Conservation (phyloP, 92 coral and sea anemone genomes). For the Epizoanthus ramosus region DNA sequence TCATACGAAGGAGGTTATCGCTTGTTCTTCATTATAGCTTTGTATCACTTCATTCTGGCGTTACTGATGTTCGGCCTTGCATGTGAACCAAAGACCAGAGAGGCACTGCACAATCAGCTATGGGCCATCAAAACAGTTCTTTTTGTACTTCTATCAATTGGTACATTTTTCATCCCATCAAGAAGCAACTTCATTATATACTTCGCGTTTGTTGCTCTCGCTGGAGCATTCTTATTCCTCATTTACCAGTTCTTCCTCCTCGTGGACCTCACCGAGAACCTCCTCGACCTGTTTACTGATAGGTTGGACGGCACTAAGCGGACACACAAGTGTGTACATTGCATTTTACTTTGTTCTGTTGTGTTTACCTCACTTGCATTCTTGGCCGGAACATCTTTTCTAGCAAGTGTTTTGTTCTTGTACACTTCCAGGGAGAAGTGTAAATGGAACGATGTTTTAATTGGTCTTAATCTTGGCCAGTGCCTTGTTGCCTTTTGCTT, state of each 20-base stretch:
- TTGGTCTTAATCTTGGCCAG: slow-evolving; percentile 37
- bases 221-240: slow-evolving; percentile 43
- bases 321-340: not conserved
- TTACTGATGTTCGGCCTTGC: slow-evolving; percentile 22
- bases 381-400: slow-evolving; percentile 33
- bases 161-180: slow-evolving; percentile 50
- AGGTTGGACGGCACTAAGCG: not conserved
- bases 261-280: slow-evolving; percentile 42
- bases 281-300: not conserved
- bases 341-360: not conserved
- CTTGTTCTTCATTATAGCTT: slow-evolving; percentile 32
- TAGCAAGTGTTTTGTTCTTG: slow-evolving; percentile 28
- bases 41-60: slow-evolving; percentile 44
- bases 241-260: slow-evolving; percentile 48
- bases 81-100: slow-evolving; percentile 14
- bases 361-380: slow-evolving; percentile 24
- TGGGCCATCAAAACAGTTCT: slow-evolving; percentile 44
- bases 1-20: slow-evolving; percentile 50
- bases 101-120: slow-evolving; percentile 46
- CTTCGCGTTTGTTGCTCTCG: slow-evolving; percentile 35
- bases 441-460: slow-evolving; percentile 50
- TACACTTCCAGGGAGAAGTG: slow-evolving; percentile 42
- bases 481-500: slow-evolving; percentile 46
- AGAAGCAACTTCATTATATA: slow-evolving; percentile 41
- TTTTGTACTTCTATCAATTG: not conserved